Base-by-base conservation (phyloP, 2,797 vertebrate species). In the Microctenopoma steveboyesi region DNA sequence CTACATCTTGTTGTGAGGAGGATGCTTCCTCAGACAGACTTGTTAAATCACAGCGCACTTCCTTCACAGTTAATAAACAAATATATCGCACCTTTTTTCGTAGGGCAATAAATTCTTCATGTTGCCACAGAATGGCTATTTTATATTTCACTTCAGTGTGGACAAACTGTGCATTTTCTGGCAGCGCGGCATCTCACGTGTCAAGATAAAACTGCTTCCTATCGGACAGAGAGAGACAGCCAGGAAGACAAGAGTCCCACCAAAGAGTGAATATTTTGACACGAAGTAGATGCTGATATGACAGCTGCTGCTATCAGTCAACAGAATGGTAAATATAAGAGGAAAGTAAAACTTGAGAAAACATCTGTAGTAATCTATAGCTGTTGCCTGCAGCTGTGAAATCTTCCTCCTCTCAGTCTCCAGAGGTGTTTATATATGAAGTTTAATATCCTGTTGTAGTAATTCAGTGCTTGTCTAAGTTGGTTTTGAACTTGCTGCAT, bases 121-220 rank as follows among this genome's bases (percentile, higher is more conserved):
- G 25, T 52, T 30, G 42, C 39, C 39, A 3, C 13, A 40, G 39
- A 40, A 40, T 11, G 12, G 4, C 39, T 40, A 3, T 40, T 40
- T 40, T 40, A 11, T 4, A 4, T 40, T 33, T 33, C 58, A 40
- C 10, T 37, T 40, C 46, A 33, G n/a, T 22, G 39, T 51, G 37
- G 51, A 39, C 51, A 1, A 40, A 0, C 15, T 46, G 30, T 45
- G 39, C 55, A 45, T 43, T 59, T 37, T 55, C 22, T 69, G 51
- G 6, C 55, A 52, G 74, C 0, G 58, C 0, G 45, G 65, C 62
- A 47, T 48, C 55, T 64, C 16, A 1, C 61, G 28, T 0, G 64
- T 73, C 71, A 69, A 75, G 46, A 83, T 83, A 67, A 81, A 72
- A 54, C n/a, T 4, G 64, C 69, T 40, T 73, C 65, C 72, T 56